Conservation (phyloP, 2,797 vertebrate genomes). For the Gallinago solitaria region DNA sequence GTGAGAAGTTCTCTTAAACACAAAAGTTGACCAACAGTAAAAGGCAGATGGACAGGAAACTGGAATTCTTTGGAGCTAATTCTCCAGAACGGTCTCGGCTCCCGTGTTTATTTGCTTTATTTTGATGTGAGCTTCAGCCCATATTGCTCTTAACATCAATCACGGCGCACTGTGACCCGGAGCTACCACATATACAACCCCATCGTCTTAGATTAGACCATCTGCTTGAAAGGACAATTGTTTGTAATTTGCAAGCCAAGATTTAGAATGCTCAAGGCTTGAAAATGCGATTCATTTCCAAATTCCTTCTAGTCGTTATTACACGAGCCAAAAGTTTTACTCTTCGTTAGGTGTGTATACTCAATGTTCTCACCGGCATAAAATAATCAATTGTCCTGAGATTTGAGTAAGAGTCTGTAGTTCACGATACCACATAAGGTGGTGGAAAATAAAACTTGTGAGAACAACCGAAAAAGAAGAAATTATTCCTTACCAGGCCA, state of each 20-base stretch:
- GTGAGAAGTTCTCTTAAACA: not conserved
- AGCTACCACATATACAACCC: not conserved
- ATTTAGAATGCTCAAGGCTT: not conserved
- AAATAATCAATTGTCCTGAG: not conserved
- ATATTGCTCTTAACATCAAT: not conserved
- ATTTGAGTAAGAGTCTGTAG: not conserved
- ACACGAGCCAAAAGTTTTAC: not conserved
- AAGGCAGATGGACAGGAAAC: not conserved
- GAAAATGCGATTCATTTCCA: not conserved
- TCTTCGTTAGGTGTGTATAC: not conserved
- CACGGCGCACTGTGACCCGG: not conserved
- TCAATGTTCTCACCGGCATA: not conserved
- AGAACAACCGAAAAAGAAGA: not conserved
- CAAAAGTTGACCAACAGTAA: not conserved
- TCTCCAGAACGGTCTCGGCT: not conserved
- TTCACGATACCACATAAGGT: not conserved
- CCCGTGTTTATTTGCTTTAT: not conserved
- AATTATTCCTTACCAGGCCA: not conserved
- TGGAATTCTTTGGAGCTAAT: not conserved
- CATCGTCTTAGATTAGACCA: not conserved
- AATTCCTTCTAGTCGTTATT: not conserved
- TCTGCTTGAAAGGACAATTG: not conserved
- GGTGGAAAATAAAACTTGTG: not conserved
- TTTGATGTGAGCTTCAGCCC: not conserved
- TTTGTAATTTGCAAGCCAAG: not conserved